Conservation (phyloP, 1,140 invertebrate genomes). For the Lepeophtheirus salmonis region DNA sequence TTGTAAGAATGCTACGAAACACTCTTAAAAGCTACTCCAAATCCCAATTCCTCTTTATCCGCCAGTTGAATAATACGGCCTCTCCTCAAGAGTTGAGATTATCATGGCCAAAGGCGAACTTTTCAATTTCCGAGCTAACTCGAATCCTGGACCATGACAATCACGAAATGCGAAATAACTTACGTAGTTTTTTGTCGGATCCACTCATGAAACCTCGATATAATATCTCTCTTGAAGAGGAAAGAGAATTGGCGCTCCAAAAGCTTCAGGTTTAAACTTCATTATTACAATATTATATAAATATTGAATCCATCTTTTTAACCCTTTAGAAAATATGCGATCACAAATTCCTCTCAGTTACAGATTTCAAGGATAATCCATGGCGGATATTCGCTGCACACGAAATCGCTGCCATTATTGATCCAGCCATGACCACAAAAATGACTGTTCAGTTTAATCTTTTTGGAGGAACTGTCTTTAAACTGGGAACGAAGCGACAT, state of each 20-base stretch:
- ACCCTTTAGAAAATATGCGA: constrained; percentile 24
- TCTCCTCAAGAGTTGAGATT: background rate
- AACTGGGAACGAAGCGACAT: constrained; percentile 27
- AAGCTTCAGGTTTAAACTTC: constrained; percentile 20
- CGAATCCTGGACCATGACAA: constrained; percentile 27
- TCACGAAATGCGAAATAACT: constrained; percentile 25
- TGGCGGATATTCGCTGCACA: constrained; percentile 27
- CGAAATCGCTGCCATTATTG: constrained; percentile 26
- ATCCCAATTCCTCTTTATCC: background rate
- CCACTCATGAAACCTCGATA: constrained; percentile 23
- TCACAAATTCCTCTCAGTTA: constrained; percentile 26
- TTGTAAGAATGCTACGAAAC: too few relatives aligned
- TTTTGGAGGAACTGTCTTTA: constrained; percentile 28
- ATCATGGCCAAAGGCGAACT: constrained; percentile 14
- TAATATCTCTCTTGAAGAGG: constrained; percentile 26
- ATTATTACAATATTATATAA: background rate
- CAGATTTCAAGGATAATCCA: constrained; percentile 27
- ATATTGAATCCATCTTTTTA: background rate
- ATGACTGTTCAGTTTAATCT: constrained; percentile 30
- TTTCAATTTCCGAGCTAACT: constrained; percentile 22
- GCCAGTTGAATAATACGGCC: background rate
- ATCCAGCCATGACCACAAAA: constrained; percentile 28
- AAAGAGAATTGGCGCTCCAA: constrained; percentile 25
- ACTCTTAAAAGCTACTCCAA: too few relatives aligned
- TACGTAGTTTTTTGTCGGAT: constrained; percentile 24